Evolutionary conservation across 2,113 vertebrate species (phyloP).

Genomic region (Glaucidium brasilianum): DNA sequence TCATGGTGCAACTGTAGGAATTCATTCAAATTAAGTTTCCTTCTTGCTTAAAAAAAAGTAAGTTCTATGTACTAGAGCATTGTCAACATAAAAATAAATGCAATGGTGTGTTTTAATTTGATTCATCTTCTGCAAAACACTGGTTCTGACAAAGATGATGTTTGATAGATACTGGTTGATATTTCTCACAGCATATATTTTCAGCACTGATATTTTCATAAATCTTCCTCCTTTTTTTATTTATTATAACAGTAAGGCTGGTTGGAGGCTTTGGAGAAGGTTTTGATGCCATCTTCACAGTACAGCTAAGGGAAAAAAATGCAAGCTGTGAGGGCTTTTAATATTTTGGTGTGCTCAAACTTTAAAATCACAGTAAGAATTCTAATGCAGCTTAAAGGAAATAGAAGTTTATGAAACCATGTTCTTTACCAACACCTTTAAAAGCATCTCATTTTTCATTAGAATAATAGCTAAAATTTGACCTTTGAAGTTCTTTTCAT

Average conservation of each 20-base stretch:
- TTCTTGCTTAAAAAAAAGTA: background rate
- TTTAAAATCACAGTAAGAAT: slow-evolving; percentile 35
- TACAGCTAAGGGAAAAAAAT: slow-evolving; percentile 38
- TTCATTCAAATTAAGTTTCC: background rate
- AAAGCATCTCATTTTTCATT: background rate
- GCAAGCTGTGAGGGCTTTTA: background rate
- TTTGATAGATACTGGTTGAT: background rate
- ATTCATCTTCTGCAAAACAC: slow-evolving; percentile 28
- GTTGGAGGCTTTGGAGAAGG: slow-evolving; percentile 24
- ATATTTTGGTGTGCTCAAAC: background rate
- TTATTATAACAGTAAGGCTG: slow-evolving; percentile 30
- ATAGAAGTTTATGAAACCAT: background rate
- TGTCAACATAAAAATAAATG: slow-evolving; percentile 33
- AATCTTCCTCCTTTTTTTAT: background rate
- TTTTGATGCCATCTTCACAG: background rate
- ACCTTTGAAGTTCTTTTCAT: slow-evolving; percentile 24
- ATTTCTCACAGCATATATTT: slow-evolving; percentile 39
- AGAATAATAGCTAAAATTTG: slow-evolving; percentile 26
- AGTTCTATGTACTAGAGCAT: background rate
- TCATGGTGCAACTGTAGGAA: background rate
- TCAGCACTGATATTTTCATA: slow-evolving; percentile 20
- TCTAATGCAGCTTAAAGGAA: slow-evolving; percentile 27
- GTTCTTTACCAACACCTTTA: background rate
- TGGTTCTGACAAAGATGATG: slow-evolving; percentile 16
- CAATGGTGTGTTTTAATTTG: slow-evolving; percentile 11